Evolutionary conservation across 2,797 vertebrate genomes (phyloP).

Genomic region (Urocyon cinereoargenteus): DNA sequence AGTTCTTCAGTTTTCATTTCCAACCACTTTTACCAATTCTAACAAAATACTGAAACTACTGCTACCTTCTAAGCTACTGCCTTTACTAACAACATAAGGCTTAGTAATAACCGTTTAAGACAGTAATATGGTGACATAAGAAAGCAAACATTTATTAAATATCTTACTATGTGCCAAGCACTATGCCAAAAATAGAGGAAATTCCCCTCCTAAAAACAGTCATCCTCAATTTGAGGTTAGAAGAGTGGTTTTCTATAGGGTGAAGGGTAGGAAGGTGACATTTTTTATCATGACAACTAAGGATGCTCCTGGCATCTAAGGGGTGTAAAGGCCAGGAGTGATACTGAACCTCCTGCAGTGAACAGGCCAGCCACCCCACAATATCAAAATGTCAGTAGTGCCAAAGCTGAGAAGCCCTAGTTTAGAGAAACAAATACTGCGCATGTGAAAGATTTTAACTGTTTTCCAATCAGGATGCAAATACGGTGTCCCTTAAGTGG

Average conservation of each 20-base stretch:
- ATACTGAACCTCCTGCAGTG: neutral
- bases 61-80: slow-evolving; percentile 15
- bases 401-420: neutral
- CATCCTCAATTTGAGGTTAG: neutral
- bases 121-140: neutral
- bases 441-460: slow-evolving; percentile 14
- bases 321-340: neutral
- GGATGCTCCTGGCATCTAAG: neutral
- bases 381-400: neutral
- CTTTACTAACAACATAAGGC: neutral
- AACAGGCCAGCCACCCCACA: neutral
- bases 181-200: slow-evolving; percentile 24
- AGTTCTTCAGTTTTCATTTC: slow-evolving; percentile 28
- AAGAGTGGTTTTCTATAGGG: neutral
- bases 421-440: slow-evolving; percentile 12
- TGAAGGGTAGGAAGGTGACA: neutral
- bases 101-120: slow-evolving; percentile 41
- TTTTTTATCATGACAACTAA: neutral
- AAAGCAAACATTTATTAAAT: slow-evolving; percentile 33
- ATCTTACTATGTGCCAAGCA: neutral
- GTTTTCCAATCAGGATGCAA: slow-evolving; percentile 49
- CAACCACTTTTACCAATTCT: neutral
- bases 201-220: neutral
- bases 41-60: slow-evolving; percentile 4
- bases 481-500: neutral